Conservation (phyloP, 2,113 vertebrate species). For the Piaya cayana region DNA sequence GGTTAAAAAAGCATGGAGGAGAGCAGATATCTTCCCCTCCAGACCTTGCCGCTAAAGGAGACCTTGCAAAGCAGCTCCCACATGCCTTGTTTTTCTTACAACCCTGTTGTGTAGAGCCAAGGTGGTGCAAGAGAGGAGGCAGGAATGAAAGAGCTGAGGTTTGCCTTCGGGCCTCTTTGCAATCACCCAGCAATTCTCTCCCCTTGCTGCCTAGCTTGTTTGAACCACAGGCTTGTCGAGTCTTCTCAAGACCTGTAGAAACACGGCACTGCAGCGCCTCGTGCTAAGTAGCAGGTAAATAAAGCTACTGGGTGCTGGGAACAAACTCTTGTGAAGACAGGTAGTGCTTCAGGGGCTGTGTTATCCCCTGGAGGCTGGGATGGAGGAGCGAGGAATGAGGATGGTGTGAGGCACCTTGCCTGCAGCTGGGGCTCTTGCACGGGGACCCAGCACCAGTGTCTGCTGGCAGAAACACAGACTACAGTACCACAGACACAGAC, state of each 20-base stretch:
- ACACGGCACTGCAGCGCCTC: not conserved
- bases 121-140: conserved; percentile 60
- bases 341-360: not conserved
- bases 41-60: not conserved
- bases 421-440: fast-evolving
- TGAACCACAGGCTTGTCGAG: conserved; percentile 38
- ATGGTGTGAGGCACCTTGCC: not conserved
- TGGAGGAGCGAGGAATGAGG: not conserved
- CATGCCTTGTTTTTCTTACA: conserved; percentile 55
- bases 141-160: conserved; percentile 68
- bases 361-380: not conserved
- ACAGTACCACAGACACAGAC: not conserved
- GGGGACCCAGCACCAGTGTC: fast-evolving
- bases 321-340: not conserved
- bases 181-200: conserved; percentile 52
- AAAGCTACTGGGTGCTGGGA: not conserved
- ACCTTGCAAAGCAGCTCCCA: not conserved
- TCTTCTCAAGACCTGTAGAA: conserved; percentile 55
- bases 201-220: not conserved
- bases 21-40: not conserved
- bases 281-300: conserved; percentile 7
- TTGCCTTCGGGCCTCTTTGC: conserved; percentile 60
- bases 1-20: fast-evolving
- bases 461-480: not conserved
- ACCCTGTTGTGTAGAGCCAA: not conserved